A percentile compares a stretch with the other conserved stretches of the same genome.
These are phyloP conservation scores for Stegostoma tigrinum DNA, from an alignment of 2,113 vertebrate species.

Conservation along the genomic window DNA sequence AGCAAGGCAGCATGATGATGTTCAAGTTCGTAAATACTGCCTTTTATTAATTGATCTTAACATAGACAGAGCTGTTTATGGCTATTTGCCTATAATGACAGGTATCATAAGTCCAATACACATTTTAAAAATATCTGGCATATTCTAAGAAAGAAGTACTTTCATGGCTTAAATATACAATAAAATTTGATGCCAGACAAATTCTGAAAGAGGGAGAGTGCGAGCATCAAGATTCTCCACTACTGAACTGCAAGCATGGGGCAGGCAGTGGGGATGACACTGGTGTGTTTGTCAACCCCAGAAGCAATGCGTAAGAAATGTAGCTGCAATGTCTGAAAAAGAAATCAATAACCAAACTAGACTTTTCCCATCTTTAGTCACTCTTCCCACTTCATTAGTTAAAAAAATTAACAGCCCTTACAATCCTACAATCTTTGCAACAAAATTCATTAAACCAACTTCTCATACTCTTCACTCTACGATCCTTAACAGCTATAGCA, in stretches of 20 bases:
- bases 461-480: not conserved
- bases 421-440: not conserved
- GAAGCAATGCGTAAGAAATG: too few relatives aligned
- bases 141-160: not conserved
- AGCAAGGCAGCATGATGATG: not conserved
- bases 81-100: too few relatives aligned
- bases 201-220: not conserved
- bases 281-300: too few relatives aligned
- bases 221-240: not conserved
- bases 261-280: too few relatives aligned
- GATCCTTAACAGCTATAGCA: not conserved
- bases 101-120: not conserved
- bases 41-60: not conserved
- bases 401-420: not conserved
- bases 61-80: not conserved
- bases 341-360: too few relatives aligned
- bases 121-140: not conserved
- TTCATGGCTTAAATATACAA: not conserved
- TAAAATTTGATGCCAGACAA: not conserved
- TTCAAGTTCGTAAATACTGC: not conserved
- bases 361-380: too few relatives aligned
- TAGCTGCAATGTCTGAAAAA: too few relatives aligned
- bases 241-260: too few relatives aligned
- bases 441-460: not conserved
- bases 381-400: too few relatives aligned